Base-by-base conservation (phyloP, 1,140 invertebrate genomes). In the Papilio polytes region DNA sequence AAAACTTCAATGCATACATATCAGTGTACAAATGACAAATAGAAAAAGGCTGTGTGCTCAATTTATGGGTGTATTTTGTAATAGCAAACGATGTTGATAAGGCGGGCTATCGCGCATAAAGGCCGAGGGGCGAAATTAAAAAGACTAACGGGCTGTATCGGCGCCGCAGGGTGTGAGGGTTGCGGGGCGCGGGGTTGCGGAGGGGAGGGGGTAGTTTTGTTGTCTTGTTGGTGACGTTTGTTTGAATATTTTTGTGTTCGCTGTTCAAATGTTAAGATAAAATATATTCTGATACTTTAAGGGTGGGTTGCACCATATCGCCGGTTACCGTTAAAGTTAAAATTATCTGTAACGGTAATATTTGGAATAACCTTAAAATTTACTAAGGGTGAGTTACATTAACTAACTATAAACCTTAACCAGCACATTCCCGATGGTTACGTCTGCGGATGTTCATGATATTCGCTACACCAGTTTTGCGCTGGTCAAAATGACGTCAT, bases 91-190 rank as follows among this genome's bases (percentile, higher is more conserved):
- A 82, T 84, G 79, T 80, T 84, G 80, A 78, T 78, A 81, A 70
- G 82, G 70, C 80, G 76, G 44, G 80, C 81, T 84, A 84, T 86
- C 83, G 70, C 59, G 72, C 80, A 86, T 86, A 86, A 86, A 85
- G 80, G 82, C 84, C 74, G 81, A 84, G 78, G 80, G 80, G 79
- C 74, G 83, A 84, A 85, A 86, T 86, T 86, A 85, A 86, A 85
- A 83, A 86, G 84, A 86, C 74, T 83, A 86, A 86, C 85, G 84
- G 77, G 80, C 78, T 48, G 73, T 74, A 77, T 53, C 78, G 22
- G 20, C 44, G 81, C 83, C 70, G 76, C 56, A 74, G 63, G 31
- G 77, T 70, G 74, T 44, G 44, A n/a, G n/a, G n/a, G 41, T 15
- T 44, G 10, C n/a, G 74, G 18, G 48, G 51, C 48, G 74, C 74